These are phyloP conservation scores for Oreocharis arfaki DNA, from an alignment of 2,113 vertebrate species.

Conservation along the genomic window DNA sequence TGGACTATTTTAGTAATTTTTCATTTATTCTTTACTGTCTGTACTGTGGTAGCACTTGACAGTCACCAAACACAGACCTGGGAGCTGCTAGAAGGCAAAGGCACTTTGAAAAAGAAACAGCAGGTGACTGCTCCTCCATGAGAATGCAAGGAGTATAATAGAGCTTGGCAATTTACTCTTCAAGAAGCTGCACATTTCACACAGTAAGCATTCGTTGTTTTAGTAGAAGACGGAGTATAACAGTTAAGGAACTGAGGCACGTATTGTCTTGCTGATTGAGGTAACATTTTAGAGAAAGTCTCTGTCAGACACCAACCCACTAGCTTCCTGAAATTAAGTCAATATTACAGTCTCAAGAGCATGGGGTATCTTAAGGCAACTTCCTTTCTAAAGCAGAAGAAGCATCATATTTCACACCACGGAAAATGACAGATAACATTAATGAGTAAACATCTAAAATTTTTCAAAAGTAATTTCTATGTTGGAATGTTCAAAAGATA, in stretches of 20 bases:
- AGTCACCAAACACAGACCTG: background rate
- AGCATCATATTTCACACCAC: background rate
- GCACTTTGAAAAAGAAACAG: background rate
- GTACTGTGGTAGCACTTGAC: background rate
- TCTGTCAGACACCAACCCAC: background rate
- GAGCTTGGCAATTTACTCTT: background rate
- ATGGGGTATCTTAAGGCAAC: background rate
- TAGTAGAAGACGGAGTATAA: background rate
- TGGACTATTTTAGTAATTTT: background rate
- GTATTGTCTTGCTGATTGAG: background rate
- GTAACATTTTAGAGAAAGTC: background rate
- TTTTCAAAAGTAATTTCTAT: background rate
- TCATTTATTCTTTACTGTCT: background rate
- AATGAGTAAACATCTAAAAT: background rate
- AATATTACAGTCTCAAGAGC: background rate
- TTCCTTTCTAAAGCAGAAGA: background rate
- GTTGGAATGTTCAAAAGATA: background rate
- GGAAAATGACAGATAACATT: background rate
- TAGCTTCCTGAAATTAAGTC: background rate
- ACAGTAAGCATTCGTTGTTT: background rate
- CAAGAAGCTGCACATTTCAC: background rate
- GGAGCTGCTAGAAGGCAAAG: background rate
- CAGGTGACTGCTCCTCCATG: background rate
- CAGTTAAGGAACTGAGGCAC: background rate
- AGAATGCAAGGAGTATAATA: background rate